These are phyloP conservation scores for Synergus laeviventris DNA, from an alignment of 2,888 invertebrate species.

Conservation along the genomic window DNA sequence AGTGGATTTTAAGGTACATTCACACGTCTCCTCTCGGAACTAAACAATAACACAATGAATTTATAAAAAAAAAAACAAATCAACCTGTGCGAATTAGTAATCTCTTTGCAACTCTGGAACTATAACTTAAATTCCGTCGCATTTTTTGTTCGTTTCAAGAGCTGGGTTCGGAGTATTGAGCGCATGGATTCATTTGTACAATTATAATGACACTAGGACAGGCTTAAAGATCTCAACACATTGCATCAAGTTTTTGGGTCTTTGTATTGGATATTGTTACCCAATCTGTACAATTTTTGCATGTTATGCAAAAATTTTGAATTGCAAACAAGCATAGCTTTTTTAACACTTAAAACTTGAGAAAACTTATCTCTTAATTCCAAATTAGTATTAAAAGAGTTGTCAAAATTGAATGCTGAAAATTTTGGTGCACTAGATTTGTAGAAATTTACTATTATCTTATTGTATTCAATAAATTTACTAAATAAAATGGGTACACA, in stretches of 20 bases:
- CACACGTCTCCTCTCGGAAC: neutral
- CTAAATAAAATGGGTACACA: neutral
- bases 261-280: neutral
- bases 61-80: conserved; percentile 36
- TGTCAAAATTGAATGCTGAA: conserved; percentile 10
- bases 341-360: neutral
- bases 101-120: conserved; percentile 29
- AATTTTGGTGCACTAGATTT: neutral
- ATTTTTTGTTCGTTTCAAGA: conserved; percentile 24
- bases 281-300: neutral
- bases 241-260: neutral
- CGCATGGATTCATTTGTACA: conserved; percentile 34
- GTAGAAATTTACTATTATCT: neutral
- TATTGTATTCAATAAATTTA: neutral
- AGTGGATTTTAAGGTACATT: neutral
- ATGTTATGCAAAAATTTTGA: neutral
- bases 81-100: conserved; percentile 33
- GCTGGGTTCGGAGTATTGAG: conserved; percentile 13
- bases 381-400: neutral
- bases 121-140: conserved; percentile 8
- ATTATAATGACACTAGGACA: conserved; percentile 34
- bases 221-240: conserved; percentile 1
- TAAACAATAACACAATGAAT: conserved; percentile 31
- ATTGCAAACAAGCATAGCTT: neutral
- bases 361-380: neutral